A percentile compares a stretch with the other conserved stretches of the same genome.
phyloP scores from a whole-genome alignment of 2,113 vertebrate species.

The Ophiodon elongatus region DNA sequence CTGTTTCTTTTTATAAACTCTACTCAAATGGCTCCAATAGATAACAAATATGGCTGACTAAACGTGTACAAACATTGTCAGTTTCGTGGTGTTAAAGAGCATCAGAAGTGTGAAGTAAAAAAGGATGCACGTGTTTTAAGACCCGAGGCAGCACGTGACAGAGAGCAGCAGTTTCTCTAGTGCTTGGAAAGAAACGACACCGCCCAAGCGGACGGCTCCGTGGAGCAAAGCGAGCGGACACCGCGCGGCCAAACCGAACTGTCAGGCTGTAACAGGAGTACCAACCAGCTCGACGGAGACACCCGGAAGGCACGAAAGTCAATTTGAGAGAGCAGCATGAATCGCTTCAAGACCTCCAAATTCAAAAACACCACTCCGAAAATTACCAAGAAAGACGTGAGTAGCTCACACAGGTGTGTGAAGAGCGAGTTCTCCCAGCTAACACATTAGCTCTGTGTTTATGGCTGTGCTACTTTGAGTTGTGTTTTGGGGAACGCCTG shows the following conservation, averaged over 20 bases:
- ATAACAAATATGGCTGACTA: background rate
- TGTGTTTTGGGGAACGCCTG: conserved; percentile 68
- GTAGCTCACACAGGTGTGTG: conserved; percentile 47
- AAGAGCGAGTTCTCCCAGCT: background rate
- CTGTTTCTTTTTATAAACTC: background rate
- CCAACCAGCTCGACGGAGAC: conserved; percentile 72
- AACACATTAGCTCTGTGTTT: conserved; percentile 49
- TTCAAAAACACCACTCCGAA: conserved; percentile 92
- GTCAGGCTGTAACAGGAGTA: conserved; percentile 68
- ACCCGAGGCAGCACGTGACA: background rate
- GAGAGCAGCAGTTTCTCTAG: too few relatives aligned
- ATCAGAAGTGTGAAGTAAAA: background rate
- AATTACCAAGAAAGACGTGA: conserved; percentile 89
- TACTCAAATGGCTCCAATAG: too few relatives aligned
- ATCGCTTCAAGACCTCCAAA: conserved; percentile 93
- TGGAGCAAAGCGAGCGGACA: conserved; percentile 37
- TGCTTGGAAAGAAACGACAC: background rate
- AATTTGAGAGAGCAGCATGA: conserved; percentile 85
- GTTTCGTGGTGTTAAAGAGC: background rate
- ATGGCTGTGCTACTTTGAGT: conserved; percentile 47
- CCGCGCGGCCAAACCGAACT: conserved; percentile 47
- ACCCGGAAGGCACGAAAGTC: conserved; percentile 84
- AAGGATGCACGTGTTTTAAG: conserved; percentile 15
- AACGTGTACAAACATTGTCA: background rate
- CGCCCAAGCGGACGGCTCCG: conserved; percentile 26